These are phyloP conservation scores for Agrochola litura DNA, from an alignment of 2,888 invertebrate genomes.

Conservation along the genomic window DNA sequence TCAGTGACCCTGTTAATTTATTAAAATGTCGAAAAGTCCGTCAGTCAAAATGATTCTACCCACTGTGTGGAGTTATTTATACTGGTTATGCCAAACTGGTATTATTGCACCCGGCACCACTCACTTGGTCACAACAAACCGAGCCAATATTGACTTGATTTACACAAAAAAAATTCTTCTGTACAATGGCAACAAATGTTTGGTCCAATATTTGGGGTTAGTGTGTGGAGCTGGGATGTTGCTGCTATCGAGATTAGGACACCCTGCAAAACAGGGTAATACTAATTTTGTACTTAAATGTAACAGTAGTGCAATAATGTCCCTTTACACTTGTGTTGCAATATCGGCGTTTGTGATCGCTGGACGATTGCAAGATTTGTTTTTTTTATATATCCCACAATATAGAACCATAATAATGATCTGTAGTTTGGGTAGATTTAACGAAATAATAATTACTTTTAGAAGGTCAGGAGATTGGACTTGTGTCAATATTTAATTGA, in stretches of 20 bases:
- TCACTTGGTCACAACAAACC: constrained; percentile 17
- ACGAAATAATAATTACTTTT: constrained; percentile 30
- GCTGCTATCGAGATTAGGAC: constrained; percentile 45
- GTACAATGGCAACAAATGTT: neutral
- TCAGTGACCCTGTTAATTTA: neutral
- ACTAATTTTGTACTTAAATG: constrained; percentile 65
- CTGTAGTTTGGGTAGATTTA: constrained; percentile 35
- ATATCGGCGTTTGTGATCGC: constrained; percentile 45
- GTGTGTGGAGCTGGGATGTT: neutral
- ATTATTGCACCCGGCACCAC: neutral
- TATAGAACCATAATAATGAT: constrained; percentile 28
- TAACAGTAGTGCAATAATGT: constrained; percentile 37
- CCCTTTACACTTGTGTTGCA: constrained; percentile 40
- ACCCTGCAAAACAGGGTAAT: constrained; percentile 49
- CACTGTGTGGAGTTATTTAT: constrained; percentile 25
- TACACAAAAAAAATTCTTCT: neutral
- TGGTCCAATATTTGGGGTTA: constrained; percentile 10
- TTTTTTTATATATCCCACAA: constrained; percentile 29
- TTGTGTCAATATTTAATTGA: constrained; percentile 51
- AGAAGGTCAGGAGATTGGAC: constrained; percentile 30
- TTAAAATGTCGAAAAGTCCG: constrained; percentile 6
- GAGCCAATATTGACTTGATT: constrained; percentile 9
- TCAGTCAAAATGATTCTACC: constrained; percentile 1
- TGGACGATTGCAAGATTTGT: constrained; percentile 50
- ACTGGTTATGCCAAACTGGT: constrained; percentile 14